Evolutionary conservation across 2,113 vertebrate species (phyloP).

Genomic region (Lynx canadensis): DNA sequence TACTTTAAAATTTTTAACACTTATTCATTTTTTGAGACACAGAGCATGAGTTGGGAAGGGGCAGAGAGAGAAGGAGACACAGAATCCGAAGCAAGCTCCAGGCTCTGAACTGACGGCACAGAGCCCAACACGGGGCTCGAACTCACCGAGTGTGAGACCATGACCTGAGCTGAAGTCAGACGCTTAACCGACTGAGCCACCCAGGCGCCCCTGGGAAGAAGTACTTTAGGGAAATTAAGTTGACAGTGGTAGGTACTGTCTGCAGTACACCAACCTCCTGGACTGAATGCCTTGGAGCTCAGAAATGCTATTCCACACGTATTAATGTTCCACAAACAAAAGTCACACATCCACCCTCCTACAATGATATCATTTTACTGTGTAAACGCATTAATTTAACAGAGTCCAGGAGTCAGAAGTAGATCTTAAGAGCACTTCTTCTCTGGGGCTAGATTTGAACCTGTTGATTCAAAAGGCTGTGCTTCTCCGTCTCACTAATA

Average conservation of each 20-base stretch:
- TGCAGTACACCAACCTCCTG: background rate
- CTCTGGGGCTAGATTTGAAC: background rate
- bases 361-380: background rate
- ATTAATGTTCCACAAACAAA: background rate
- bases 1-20: background rate
- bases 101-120: too few species aligned
- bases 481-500: background rate
- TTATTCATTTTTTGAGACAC: too few species aligned
- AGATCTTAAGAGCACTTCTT: background rate
- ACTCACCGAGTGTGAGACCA: too few species aligned
- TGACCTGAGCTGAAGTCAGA: too few species aligned
- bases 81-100: too few species aligned
- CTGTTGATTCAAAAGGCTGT: background rate
- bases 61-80: too few species aligned
- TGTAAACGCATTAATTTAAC: background rate
- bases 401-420: background rate
- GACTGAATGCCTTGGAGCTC: background rate
- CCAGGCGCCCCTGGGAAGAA: background rate
- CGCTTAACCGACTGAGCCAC: too few species aligned
- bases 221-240: background rate
- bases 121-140: too few species aligned
- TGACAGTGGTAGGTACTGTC: background rate
- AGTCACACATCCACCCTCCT: background rate
- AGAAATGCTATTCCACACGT: background rate
- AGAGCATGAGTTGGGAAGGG: too few species aligned